Conservation (phyloP, 2,888 invertebrate species). For the Leptinotarsa peninsularis region DNA sequence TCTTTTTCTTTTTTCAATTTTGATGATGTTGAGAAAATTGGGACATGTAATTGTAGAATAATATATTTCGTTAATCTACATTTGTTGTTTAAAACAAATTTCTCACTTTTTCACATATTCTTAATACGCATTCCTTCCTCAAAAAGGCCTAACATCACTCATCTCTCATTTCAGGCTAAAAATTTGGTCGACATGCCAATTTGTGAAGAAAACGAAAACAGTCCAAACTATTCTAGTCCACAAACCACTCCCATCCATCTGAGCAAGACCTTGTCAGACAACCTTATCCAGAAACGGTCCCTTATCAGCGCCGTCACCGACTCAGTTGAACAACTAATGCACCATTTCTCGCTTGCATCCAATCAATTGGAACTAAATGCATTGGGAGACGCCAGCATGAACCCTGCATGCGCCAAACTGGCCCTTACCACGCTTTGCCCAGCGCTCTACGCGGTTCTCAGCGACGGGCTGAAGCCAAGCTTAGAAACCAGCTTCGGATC, state of each 20-base stretch:
- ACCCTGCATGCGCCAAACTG: slow-evolving; percentile 78
- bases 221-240: slow-evolving; percentile 72
- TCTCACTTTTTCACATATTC: not conserved
- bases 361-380: slow-evolving; percentile 73
- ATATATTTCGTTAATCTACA: too few species aligned
- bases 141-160: not conserved
- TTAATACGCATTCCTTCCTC: not conserved
- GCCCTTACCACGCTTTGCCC: slow-evolving; percentile 84
- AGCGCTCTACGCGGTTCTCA: slow-evolving; percentile 84
- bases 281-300: slow-evolving; percentile 75
- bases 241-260: slow-evolving; percentile 59
- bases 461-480: slow-evolving; percentile 85
- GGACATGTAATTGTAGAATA: too few species aligned
- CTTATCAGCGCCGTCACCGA: slow-evolving; percentile 80
- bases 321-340: slow-evolving; percentile 80
- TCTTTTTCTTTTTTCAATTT: too few species aligned
- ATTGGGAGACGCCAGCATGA: slow-evolving; percentile 72
- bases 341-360: slow-evolving; percentile 77
- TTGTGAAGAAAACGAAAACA: slow-evolving; percentile 74
- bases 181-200: slow-evolving; percentile 75
- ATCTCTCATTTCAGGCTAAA: slow-evolving; percentile 65
- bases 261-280: slow-evolving; percentile 52
- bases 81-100: not conserved
- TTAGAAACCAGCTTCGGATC: slow-evolving; percentile 88
- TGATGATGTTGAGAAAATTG: too few species aligned